Conservation (phyloP, 2,888 invertebrate species). For the Ypsolopha scabrella region DNA sequence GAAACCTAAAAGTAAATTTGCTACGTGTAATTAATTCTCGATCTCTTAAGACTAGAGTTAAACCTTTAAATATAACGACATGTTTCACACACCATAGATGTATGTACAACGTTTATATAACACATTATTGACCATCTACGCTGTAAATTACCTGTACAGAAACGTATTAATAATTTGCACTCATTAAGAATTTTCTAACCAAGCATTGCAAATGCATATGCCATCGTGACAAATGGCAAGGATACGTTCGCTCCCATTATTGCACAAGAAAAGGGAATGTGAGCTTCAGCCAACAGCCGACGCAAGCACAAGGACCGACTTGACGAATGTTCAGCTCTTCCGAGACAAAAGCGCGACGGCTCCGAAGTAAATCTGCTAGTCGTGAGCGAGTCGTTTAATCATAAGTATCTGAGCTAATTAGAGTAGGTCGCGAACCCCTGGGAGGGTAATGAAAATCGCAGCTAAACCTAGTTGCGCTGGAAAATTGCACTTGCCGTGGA, state of each 20-base stretch:
- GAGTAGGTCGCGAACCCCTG: constrained; percentile 62
- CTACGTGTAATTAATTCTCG: no score
- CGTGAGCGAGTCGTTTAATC: constrained; percentile 64
- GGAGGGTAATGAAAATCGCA: constrained; percentile 64
- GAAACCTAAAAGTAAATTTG: no score
- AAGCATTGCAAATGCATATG: neutral
- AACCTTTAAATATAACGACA: neutral
- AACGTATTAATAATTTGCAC: no score
- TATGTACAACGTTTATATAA: no score
- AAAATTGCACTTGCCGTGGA: constrained; percentile 56
- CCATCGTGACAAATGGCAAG: neutral
- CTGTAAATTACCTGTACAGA: no score
- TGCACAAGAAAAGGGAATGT: constrained; percentile 19
- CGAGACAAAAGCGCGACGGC: constrained; percentile 49
- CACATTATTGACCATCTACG: no score
- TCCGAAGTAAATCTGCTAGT: constrained; percentile 58
- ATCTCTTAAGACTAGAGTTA: no score
- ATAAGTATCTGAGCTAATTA: constrained; percentile 67
- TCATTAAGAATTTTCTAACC: neutral
- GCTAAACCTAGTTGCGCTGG: constrained; percentile 51
- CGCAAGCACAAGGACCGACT: constrained; percentile 18
- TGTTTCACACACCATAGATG: no score
- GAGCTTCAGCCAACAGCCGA: constrained; percentile 20
- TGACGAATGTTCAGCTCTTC: constrained; percentile 48
- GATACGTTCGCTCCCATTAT: constrained; percentile 23